These are phyloP conservation scores for Ptychochromis oligacanthus DNA, from an alignment of 2,113 vertebrate species.

Conservation along the genomic window DNA sequence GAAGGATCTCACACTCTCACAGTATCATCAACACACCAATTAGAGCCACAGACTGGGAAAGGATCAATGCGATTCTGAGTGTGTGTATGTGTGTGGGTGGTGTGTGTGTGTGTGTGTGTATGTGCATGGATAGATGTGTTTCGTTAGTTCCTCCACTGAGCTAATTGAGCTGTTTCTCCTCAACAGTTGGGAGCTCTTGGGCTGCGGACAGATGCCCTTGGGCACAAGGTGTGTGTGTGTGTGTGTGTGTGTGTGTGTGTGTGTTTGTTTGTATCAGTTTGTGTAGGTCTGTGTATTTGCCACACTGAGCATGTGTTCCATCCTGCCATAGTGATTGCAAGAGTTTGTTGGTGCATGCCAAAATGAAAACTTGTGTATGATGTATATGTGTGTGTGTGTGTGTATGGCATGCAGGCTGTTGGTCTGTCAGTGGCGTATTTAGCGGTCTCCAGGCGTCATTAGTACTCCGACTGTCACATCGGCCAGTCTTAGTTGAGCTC, in stretches of 20 bases:
- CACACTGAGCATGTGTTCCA: constrained; percentile 62
- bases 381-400: constrained; percentile 33
- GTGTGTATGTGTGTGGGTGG: constrained; percentile 47
- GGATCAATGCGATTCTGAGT: constrained; percentile 72
- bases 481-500: constrained; percentile 73
- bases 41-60: constrained; percentile 71
- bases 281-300: constrained; percentile 57
- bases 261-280: constrained; percentile 58
- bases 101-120: constrained; percentile 41
- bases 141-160: constrained; percentile 70
- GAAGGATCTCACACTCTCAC: constrained; percentile 74
- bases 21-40: constrained; percentile 80
- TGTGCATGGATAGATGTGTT: constrained; percentile 70
- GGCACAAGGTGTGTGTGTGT: constrained; percentile 69
- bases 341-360: constrained; percentile 65
- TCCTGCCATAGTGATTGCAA: constrained; percentile 48
- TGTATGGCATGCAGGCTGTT: constrained; percentile 60
- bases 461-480: constrained; percentile 71
- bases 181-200: constrained; percentile 81
- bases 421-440: constrained; percentile 77
- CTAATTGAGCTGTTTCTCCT: constrained; percentile 82
- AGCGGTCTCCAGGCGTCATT: constrained; percentile 77
- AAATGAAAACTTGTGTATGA: constrained; percentile 57
- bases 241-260: constrained; percentile 50
- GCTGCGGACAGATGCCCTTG: constrained; percentile 79